A percentile compares a stretch with the other conserved stretches of the same genome.
phyloP scores from a whole-genome alignment of 2,888 invertebrate species.

The Hirtodrosophila trivittata region DNA sequence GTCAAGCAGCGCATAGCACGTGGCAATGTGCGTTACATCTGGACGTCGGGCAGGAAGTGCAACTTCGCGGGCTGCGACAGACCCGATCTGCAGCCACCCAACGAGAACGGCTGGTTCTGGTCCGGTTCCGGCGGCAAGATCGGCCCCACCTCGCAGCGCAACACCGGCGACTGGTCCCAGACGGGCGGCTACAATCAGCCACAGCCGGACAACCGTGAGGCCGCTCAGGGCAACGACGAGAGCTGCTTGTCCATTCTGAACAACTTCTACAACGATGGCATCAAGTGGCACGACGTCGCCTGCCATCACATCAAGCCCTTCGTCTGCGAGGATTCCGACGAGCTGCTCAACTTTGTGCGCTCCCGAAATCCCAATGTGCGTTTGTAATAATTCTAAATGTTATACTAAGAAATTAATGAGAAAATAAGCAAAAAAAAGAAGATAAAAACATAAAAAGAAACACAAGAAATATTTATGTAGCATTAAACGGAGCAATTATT shows the following conservation, averaged over 20 bases:
- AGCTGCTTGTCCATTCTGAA: constrained; percentile 94
- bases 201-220: constrained; percentile 95
- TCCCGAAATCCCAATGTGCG: constrained; percentile 94
- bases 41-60: constrained; percentile 96
- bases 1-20: constrained; percentile 93
- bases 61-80: constrained; percentile 96
- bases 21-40: constrained; percentile 92
- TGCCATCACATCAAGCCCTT: constrained; percentile 94
- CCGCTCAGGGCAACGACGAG: constrained; percentile 95
- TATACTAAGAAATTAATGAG: too few relatives aligned
- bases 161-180: constrained; percentile 94
- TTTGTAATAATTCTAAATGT: constrained; percentile 66
- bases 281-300: constrained; percentile 94
- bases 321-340: constrained; percentile 96
- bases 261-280: constrained; percentile 95
- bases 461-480: constrained; percentile 68
- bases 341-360: constrained; percentile 94
- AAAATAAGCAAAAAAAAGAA: constrained; percentile 43
- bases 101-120: constrained; percentile 97
- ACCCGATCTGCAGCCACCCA: constrained; percentile 92
- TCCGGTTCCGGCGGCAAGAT: constrained; percentile 96
- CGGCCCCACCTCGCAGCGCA: constrained; percentile 93
- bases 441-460: constrained; percentile 27
- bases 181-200: constrained; percentile 94
- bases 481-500: constrained; percentile 66